Conservation (phyloP, 2,888 invertebrate genomes). For the Tiliacea citrago region DNA sequence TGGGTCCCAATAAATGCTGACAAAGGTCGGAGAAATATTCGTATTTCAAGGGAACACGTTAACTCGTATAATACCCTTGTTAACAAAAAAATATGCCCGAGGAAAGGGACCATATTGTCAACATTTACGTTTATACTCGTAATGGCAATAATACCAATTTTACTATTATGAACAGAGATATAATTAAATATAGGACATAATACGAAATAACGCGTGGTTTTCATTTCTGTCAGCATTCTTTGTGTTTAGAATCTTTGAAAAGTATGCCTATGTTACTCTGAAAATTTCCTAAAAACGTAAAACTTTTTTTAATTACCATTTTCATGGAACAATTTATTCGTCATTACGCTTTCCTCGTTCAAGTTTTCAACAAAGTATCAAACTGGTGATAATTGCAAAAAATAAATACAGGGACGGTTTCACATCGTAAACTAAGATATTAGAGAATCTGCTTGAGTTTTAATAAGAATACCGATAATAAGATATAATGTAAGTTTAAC, state of each 20-base stretch:
- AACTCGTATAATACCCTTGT: constrained; percentile 73
- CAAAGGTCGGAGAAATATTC: constrained; percentile 72
- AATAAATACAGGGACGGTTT: neutral
- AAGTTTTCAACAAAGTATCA: constrained; percentile 31
- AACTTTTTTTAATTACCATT: constrained; percentile 38
- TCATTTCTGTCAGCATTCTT: constrained; percentile 25
- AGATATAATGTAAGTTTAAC: neutral
- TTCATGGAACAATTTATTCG: constrained; percentile 45
- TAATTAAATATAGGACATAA: constrained; percentile 38
- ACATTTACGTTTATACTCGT: constrained; percentile 71
- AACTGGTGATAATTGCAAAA: constrained; percentile 29
- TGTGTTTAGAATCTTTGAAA: constrained; percentile 15
- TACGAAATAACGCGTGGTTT: constrained; percentile 43
- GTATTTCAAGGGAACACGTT: constrained; percentile 69
- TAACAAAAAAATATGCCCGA: constrained; percentile 74
- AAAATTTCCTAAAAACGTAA: constrained; percentile 20
- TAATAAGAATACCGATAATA: no score
- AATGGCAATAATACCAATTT: constrained; percentile 69
- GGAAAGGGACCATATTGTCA: constrained; percentile 69
- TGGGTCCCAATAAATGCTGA: constrained; percentile 69
- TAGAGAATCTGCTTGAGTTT: neutral
- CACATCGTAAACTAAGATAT: neutral
- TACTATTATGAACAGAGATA: constrained; percentile 58
- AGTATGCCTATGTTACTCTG: constrained; percentile 7
- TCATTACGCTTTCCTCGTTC: constrained; percentile 43